Percentiles rank a stretch among this genome's conserved stretches.
phyloP scores from a whole-genome alignment of 37 sponge, comb jelly and placozoan species.

The Geodia barretti region DNA sequence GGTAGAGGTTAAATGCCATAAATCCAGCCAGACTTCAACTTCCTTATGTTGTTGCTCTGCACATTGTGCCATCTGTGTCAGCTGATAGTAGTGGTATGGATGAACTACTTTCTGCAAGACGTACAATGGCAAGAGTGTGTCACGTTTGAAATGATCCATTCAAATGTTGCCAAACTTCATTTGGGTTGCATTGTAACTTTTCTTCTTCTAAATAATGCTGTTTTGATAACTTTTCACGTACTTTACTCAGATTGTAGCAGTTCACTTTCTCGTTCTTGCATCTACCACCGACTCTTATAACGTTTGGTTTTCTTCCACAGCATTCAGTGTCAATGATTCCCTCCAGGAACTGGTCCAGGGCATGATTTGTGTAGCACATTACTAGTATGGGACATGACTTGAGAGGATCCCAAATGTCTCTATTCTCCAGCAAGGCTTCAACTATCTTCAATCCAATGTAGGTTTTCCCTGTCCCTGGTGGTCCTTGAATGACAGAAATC shows the following conservation, averaged over 20 bases:
- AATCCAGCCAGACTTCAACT: slow-evolving; percentile 61
- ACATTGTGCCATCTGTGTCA: neutral
- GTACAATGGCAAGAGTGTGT: neutral
- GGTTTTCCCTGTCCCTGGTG: slow-evolving; percentile 97
- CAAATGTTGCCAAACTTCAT: too few relatives aligned
- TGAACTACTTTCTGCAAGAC: slow-evolving; percentile 1
- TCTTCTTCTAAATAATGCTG: too few relatives aligned
- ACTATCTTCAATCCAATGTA: slow-evolving; percentile 84
- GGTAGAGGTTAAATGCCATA: slow-evolving; percentile 55
- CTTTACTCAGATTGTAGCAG: slow-evolving; percentile 18
- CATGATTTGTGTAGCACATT: slow-evolving; percentile 97
- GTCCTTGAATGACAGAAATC: slow-evolving; percentile 93
- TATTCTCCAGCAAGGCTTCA: slow-evolving; percentile 60
- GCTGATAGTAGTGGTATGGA: slow-evolving; percentile 6
- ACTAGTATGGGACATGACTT: slow-evolving; percentile 79
- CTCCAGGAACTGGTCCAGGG: slow-evolving; percentile 93
- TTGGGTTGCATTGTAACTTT: too few relatives aligned
- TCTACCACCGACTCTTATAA: slow-evolving; percentile 88
- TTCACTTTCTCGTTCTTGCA: slow-evolving; percentile 74
- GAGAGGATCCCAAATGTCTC: slow-evolving; percentile 47
- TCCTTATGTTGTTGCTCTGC: slow-evolving; percentile 30
- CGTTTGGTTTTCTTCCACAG: slow-evolving; percentile 36
- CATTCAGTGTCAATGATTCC: slow-evolving; percentile 26
- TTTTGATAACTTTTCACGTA: slow-evolving; percentile 63
- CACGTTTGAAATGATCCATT: too few relatives aligned